Conservation (phyloP, 1,140 invertebrate genomes). For the Onthophagus taurus region DNA sequence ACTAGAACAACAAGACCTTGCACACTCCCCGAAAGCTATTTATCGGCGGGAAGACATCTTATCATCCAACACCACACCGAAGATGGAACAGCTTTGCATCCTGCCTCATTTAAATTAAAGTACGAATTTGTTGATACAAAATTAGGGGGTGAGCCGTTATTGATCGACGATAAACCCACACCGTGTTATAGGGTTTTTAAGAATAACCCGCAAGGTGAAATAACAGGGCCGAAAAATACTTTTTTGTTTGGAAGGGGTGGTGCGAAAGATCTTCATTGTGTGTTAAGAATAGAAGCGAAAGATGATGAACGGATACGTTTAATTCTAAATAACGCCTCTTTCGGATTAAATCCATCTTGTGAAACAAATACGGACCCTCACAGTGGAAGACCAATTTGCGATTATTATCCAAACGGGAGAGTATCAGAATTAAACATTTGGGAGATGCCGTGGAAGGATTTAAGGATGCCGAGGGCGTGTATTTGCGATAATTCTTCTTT, state of each 20-base stretch:
- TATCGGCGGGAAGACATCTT: conserved; percentile 54
- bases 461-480: conserved; percentile 52
- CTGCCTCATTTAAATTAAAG: conserved; percentile 53
- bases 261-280: conserved; percentile 58
- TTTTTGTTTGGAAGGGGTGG: conserved; percentile 70
- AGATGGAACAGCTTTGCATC: conserved; percentile 57
- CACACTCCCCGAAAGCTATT: conserved; percentile 64
- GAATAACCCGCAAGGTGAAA: conserved; percentile 46
- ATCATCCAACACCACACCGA: conserved; percentile 43
- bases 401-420: conserved; percentile 44
- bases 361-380: conserved; percentile 60
- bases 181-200: conserved; percentile 47
- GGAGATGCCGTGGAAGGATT: conserved; percentile 56
- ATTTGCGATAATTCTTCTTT: conserved; percentile 59
- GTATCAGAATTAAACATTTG: conserved; percentile 49
- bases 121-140: conserved; percentile 80
- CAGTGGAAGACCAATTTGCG: conserved; percentile 44
- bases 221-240: conserved; percentile 62
- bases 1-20: conserved; percentile 68
- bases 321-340: conserved; percentile 59
- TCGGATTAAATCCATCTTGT: conserved; percentile 56
- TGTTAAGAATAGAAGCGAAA: conserved; percentile 62
- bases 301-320: conserved; percentile 53
- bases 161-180: conserved; percentile 35
- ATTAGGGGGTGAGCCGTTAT: conserved; percentile 59